A percentile compares a stretch with the other conserved stretches of the same genome.
Conservation (phyloP, 1,140 invertebrate species). For the Temnothorax longispinosus region DNA sequence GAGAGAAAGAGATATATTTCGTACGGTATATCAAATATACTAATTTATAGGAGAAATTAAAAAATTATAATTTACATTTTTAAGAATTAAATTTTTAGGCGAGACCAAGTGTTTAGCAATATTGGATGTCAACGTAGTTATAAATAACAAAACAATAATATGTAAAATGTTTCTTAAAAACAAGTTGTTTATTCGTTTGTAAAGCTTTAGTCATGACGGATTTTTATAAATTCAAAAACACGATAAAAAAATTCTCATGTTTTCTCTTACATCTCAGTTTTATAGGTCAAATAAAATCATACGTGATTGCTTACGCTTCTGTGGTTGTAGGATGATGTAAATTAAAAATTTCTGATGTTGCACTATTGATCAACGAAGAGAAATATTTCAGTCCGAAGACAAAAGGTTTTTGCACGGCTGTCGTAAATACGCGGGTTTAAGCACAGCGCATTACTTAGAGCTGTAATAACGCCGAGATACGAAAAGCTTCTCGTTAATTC, state of each 20-base stretch:
- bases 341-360: slow-evolving; percentile 49
- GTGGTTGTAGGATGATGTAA: background rate
- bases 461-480: slow-evolving; percentile 62
- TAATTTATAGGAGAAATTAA: background rate
- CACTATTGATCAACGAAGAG: slow-evolving; percentile 25
- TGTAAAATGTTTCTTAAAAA: slow-evolving; percentile 7
- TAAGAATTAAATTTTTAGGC: background rate
- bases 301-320: background rate
- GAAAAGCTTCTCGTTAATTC: slow-evolving; percentile 69
- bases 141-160: background rate
- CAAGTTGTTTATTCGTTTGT: slow-evolving; percentile 2
- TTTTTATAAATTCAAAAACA: slow-evolving; percentile 14
- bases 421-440: slow-evolving; percentile 60
- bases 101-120: background rate
- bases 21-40: background rate
- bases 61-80: background rate
- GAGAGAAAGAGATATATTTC: background rate
- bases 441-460: slow-evolving; percentile 56
- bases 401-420: slow-evolving; percentile 62
- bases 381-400: slow-evolving; percentile 43
- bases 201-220: background rate
- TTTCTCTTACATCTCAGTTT: background rate
- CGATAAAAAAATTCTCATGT: background rate
- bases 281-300: slow-evolving; percentile 10
- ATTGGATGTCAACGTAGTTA: background rate